phyloP scores from a whole-genome alignment of 2,113 vertebrate genomes.

The Scytalopus superciliaris region DNA sequence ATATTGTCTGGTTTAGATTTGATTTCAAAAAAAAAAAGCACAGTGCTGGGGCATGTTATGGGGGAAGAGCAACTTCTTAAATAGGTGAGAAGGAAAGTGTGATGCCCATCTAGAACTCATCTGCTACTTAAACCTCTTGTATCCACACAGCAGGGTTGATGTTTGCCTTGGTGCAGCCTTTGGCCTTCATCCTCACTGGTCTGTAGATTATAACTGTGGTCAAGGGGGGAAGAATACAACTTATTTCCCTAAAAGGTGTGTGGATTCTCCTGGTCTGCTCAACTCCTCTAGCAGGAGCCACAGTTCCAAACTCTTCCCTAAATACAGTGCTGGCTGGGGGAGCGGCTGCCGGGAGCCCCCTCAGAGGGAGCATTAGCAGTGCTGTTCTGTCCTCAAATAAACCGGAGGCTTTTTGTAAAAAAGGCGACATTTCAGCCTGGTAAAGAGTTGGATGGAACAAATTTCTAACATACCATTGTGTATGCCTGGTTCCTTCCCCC shows the following conservation, averaged over 20 bases:
- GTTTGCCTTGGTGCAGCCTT: not conserved
- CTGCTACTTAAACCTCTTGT: not conserved
- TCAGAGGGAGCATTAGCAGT: not conserved
- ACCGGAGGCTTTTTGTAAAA: not conserved
- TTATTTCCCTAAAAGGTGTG: not conserved
- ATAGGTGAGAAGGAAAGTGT: not conserved
- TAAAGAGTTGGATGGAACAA: not conserved
- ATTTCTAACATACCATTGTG: too few relatives aligned
- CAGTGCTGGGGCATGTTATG: not conserved
- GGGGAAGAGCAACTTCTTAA: not conserved
- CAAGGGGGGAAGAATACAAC: fast-evolving
- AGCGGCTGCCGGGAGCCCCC: not conserved
- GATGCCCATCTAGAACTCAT: not conserved
- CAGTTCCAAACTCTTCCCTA: not conserved
- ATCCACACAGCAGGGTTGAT: not conserved
- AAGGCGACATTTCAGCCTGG: not conserved
- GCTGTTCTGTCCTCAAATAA: not conserved
- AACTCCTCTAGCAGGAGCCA: not conserved
- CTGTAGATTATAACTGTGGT: not conserved
- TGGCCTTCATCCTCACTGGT: not conserved
- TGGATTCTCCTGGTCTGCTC: not conserved
- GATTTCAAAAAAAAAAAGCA: not conserved
- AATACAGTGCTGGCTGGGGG: not conserved
- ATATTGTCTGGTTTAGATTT: not conserved
- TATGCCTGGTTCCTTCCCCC: fast-evolving